phyloP scores from a whole-genome alignment of 2,113 vertebrate species.

The Mionectes macconnelli region DNA sequence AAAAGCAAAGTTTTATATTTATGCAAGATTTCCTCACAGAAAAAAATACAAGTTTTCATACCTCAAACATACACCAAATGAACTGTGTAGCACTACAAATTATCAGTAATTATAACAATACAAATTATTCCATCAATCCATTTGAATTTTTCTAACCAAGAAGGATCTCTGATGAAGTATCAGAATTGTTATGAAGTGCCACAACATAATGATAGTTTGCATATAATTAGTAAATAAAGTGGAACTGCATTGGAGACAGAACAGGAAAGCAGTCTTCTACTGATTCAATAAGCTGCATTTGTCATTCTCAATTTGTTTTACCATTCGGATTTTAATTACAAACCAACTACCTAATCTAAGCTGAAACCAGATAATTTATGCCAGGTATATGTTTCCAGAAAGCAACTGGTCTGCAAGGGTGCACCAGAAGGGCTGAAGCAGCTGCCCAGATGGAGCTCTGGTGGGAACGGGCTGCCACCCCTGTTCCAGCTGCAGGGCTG shows the following conservation, averaged over 20 bases:
- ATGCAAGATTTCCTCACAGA: not conserved
- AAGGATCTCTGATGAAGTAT: not conserved
- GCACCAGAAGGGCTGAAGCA: not conserved
- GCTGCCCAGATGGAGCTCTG: not conserved
- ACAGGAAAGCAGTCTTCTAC: not conserved
- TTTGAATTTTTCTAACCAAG: not conserved
- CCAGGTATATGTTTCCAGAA: not conserved
- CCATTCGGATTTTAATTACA: constrained; percentile 16
- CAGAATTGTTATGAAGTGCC: not conserved
- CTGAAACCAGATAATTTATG: not conserved
- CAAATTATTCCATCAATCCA: not conserved
- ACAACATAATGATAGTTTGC: not conserved
- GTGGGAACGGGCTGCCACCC: not conserved
- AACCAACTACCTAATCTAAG: not conserved
- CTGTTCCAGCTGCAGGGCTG: not conserved
- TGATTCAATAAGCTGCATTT: not conserved
- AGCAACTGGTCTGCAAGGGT: not conserved
- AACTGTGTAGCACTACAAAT: not conserved
- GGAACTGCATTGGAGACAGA: not conserved
- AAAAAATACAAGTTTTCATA: not conserved
- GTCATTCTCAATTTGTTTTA: constrained; percentile 1
- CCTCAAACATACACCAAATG: not conserved
- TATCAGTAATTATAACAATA: not conserved
- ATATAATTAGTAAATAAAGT: not conserved
- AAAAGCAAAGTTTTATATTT: not conserved